These are phyloP conservation scores for Strix aluco DNA, from an alignment of 2,113 vertebrate species.

Conservation along the genomic window DNA sequence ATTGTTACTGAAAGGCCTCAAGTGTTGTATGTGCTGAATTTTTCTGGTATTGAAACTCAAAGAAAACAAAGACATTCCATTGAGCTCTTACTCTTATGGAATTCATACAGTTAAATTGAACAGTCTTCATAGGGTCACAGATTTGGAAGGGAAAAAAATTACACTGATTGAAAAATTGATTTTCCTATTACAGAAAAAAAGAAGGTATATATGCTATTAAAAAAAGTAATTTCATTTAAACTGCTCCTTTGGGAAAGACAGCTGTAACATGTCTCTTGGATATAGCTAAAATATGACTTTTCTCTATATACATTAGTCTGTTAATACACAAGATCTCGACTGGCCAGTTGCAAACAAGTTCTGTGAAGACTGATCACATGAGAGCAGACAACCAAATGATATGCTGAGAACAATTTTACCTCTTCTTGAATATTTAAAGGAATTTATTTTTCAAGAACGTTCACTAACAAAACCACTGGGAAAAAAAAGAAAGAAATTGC, in stretches of 20 bases:
- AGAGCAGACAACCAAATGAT: not conserved
- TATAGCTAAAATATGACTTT: not conserved
- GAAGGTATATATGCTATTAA: not conserved
- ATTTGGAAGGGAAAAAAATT: not conserved
- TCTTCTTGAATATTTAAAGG: not conserved
- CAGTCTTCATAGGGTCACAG: not conserved
- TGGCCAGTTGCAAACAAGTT: not conserved
- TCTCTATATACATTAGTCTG: not conserved
- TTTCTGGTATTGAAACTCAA: not conserved
- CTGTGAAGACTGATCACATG: not conserved
- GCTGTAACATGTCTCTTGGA: not conserved
- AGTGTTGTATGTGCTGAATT: not conserved
- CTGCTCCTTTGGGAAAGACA: not conserved
- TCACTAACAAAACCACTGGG: not conserved
- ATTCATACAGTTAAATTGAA: not conserved
- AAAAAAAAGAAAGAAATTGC: not conserved
- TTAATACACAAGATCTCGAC: not conserved
- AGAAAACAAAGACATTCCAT: not conserved
- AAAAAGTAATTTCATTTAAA: not conserved
- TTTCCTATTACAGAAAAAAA: not conserved
- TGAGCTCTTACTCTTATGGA: not conserved
- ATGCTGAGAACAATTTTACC: accelerated
- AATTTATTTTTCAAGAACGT: not conserved
- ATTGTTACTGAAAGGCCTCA: not conserved
- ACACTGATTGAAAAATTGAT: not conserved